phyloP scores from a whole-genome alignment of 1,140 invertebrate species.

The Lepidurus packardi region DNA sequence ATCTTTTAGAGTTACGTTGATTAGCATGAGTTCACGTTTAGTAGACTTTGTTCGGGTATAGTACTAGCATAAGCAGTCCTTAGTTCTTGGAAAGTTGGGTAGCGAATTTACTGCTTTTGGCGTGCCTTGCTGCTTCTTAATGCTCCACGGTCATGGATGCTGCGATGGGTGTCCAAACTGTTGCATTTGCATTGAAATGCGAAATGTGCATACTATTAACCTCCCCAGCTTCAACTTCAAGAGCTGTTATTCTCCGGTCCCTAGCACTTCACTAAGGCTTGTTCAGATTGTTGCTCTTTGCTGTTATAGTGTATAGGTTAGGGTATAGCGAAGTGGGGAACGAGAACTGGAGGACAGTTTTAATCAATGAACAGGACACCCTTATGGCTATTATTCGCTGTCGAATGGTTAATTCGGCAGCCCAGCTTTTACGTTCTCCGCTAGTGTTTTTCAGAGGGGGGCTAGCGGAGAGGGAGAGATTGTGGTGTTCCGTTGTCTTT shows the following conservation, averaged over 20 bases:
- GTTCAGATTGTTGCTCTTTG: neutral
- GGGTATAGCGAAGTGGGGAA: neutral
- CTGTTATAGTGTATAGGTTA: neutral
- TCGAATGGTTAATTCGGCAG: neutral
- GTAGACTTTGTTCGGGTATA: neutral
- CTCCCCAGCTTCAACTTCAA: neutral
- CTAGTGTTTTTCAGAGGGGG: neutral
- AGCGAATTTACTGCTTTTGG: conserved; percentile 6
- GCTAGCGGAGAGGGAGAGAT: neutral
- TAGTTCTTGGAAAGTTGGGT: neutral
- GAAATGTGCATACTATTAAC: neutral
- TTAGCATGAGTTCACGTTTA: no score
- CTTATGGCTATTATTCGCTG: neutral
- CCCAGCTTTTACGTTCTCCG: neutral
- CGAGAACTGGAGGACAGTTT: neutral
- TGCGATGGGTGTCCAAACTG: neutral
- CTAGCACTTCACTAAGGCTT: neutral
- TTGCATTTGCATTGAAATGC: conserved; percentile 22
- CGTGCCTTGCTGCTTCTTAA: neutral
- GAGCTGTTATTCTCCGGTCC: neutral
- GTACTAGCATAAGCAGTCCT: neutral
- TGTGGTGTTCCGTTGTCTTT: neutral
- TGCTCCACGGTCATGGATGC: neutral
- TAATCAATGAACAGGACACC: neutral
- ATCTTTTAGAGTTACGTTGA: no score